Conservation (phyloP, 2,888 invertebrate genomes). For the Myathropa florea region DNA sequence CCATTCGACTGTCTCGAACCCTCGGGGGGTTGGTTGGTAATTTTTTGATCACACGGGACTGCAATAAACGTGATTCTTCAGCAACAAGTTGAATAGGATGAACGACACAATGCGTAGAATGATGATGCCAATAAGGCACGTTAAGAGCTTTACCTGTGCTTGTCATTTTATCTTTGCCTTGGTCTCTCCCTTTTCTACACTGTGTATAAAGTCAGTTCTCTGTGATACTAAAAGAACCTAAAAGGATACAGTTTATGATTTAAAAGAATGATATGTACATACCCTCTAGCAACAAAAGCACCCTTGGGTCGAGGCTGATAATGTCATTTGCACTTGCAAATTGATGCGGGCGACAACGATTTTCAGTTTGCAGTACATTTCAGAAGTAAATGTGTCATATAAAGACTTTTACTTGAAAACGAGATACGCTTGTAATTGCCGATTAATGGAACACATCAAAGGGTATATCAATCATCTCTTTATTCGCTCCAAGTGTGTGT, state of each 20-base stretch:
- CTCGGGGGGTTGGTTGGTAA: slow-evolving; percentile 26
- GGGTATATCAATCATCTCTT: slow-evolving; percentile 34
- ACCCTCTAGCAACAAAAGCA: neutral
- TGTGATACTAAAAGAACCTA: slow-evolving; percentile 7
- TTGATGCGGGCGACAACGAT: slow-evolving; percentile 46
- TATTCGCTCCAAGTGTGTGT: slow-evolving; percentile 1
- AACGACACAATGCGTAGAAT: slow-evolving; percentile 66
- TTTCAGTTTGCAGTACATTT: slow-evolving; percentile 5
- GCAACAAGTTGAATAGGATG: slow-evolving; percentile 56
- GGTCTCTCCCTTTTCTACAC: neutral
- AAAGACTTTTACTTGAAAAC: slow-evolving; percentile 37
- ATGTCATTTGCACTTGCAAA: slow-evolving; percentile 57
- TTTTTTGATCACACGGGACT: slow-evolving; percentile 27
- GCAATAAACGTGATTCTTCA: slow-evolving; percentile 62
- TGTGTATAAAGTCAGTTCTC: neutral
- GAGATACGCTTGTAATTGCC: slow-evolving; percentile 31
- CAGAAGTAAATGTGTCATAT: slow-evolving; percentile 28
- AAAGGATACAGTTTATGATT: slow-evolving; percentile 8
- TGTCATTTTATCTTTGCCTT: neutral
- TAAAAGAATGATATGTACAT: neutral
- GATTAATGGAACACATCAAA: slow-evolving; percentile 43
- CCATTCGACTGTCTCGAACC: slow-evolving; percentile 14
- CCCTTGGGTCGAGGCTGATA: slow-evolving; percentile 31
- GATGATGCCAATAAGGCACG: slow-evolving; percentile 79
- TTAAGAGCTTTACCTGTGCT: slow-evolving; percentile 72